phyloP scores from a whole-genome alignment of 2,797 vertebrate species.

The Loris lydekkerianus region DNA sequence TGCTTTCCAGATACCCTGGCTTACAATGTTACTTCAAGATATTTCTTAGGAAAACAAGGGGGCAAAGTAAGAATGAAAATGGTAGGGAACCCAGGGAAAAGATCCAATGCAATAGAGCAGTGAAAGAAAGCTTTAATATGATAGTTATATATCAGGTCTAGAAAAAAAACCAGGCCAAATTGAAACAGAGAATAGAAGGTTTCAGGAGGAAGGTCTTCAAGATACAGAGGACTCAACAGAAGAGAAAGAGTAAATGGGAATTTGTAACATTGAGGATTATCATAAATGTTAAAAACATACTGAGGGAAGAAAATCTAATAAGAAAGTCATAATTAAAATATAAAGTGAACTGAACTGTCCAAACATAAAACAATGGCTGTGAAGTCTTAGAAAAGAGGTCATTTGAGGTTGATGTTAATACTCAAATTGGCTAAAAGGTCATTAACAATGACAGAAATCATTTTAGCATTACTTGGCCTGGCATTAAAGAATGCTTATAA shows the following conservation, averaged over 20 bases:
- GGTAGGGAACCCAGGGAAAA: not conserved
- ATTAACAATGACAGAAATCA: not conserved
- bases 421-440: not conserved
- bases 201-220: not conserved
- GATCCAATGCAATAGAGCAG: not conserved
- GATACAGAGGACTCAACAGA: not conserved
- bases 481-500: conserved; percentile 17
- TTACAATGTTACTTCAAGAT: not conserved
- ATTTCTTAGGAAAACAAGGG: conserved; percentile 10
- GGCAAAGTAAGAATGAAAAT: conserved; percentile 16
- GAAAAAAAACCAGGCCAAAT: not conserved
- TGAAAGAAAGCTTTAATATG: not conserved
- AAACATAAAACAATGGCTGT: not conserved
- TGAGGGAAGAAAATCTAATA: not conserved
- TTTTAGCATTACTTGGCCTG: not conserved
- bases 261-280: not conserved
- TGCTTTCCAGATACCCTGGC: not conserved
- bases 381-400: not conserved
- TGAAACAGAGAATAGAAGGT: not conserved
- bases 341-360: not conserved
- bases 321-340: not conserved
- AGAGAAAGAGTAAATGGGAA: not conserved
- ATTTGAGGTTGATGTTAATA: not conserved
- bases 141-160: not conserved
- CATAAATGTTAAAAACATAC: not conserved